Evolutionary conservation across 92 coral and sea anemone genomes (phyloP).

Genomic region (Bergia sp.): DNA sequence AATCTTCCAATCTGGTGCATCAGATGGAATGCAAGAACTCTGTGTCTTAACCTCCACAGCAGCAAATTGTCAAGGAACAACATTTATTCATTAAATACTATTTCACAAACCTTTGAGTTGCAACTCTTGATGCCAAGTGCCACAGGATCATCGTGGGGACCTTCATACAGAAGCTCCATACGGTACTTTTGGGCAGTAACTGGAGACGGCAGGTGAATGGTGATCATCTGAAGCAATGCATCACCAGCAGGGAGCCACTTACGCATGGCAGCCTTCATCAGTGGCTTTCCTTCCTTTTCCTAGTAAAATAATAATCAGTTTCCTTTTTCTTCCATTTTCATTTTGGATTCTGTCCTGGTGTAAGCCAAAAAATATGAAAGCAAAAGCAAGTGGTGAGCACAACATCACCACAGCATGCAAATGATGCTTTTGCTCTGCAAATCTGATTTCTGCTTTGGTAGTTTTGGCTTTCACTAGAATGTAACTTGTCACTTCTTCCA

Average conservation of each 20-base stretch:
- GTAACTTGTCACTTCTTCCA: no score
- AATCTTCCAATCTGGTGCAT: no score
- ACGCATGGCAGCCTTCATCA: constrained; percentile 85
- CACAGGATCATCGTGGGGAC: constrained; percentile 91
- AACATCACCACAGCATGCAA: no score
- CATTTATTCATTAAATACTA: no score
- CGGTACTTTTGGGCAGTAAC: constrained; percentile 95
- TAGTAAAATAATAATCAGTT: background rate
- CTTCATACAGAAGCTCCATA: constrained; percentile 96
- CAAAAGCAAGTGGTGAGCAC: no score
- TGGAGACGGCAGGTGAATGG: constrained; percentile 98
- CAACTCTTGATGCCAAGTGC: constrained; percentile 90
- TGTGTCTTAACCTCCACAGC: no score
- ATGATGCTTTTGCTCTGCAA: no score
- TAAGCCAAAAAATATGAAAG: no score
- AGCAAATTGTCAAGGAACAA: no score
- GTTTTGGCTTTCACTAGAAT: no score
- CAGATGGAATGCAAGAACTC: no score
- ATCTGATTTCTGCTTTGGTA: no score
- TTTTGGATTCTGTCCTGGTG: background rate
- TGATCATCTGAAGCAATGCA: constrained; percentile 95
- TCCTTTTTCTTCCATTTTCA: background rate
- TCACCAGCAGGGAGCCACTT: constrained; percentile 98
- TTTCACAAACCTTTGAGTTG: constrained; percentile 70
- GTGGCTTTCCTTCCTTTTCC: constrained; percentile 91